Conservation (phyloP, 2,888 invertebrate species). For the Shargacucullia verbasci region DNA sequence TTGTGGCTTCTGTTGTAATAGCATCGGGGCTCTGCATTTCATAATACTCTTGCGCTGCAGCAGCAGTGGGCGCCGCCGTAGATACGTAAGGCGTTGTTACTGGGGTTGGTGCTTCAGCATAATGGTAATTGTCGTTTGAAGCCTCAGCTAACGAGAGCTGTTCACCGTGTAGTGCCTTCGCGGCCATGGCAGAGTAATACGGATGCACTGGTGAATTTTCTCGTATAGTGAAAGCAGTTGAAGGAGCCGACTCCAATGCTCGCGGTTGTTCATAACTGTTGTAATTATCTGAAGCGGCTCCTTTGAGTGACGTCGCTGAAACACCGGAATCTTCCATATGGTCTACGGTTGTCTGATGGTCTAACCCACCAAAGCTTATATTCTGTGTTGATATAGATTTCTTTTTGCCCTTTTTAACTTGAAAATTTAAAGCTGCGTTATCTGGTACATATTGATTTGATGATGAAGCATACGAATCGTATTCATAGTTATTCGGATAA, state of each 20-base stretch:
- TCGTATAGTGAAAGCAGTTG: conserved; percentile 73
- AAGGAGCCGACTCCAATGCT: conserved; percentile 61
- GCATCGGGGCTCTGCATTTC: conserved; percentile 56
- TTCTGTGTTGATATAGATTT: conserved; percentile 85
- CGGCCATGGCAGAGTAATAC: conserved; percentile 79
- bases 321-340: conserved; percentile 72
- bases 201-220: conserved; percentile 76
- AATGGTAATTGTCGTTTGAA: conserved; percentile 80
- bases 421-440: conserved; percentile 56
- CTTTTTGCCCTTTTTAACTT: conserved; percentile 72
- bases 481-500: conserved; percentile 76
- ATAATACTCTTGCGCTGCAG: conserved; percentile 55
- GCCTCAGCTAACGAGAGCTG: conserved; percentile 73
- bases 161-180: conserved; percentile 74
- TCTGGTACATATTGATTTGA: conserved; percentile 73
- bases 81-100: conserved; percentile 62
- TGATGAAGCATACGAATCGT: conserved; percentile 77
- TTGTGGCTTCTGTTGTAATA: conserved; percentile 54
- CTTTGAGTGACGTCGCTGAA: conserved; percentile 61
- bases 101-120: conserved; percentile 73
- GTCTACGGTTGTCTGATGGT: conserved; percentile 76
- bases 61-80: conserved; percentile 64
- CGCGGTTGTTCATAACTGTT: conserved; percentile 66
- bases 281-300: conserved; percentile 64
- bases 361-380: conserved; percentile 80